Percentiles rank a stretch among this genome's conserved stretches.
Conservation (phyloP, 2,113 vertebrate species). For the Pelvicachromis taeniatus region DNA sequence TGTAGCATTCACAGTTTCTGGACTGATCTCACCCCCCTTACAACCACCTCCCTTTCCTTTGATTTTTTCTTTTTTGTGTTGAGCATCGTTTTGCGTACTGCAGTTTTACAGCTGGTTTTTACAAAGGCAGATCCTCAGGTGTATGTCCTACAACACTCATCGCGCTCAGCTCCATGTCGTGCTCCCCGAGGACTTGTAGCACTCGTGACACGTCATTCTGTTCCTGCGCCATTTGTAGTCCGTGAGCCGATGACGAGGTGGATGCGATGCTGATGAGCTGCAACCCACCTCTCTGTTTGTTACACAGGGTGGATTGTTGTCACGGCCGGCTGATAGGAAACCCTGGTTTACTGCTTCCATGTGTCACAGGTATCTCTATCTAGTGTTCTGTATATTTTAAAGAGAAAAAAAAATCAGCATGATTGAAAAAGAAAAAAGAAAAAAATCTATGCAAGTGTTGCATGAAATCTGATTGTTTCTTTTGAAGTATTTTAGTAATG, state of each 20-base stretch:
- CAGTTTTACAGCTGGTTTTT: conserved; percentile 47
- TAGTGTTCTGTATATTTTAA: conserved; percentile 75
- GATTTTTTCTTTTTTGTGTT: neutral
- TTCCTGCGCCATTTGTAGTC: conserved; percentile 29
- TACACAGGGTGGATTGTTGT: conserved; percentile 1
- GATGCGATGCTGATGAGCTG: neutral
- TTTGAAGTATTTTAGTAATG: conserved; percentile 75
- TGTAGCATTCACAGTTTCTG: conserved; percentile 62
- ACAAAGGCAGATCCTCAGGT: conserved; percentile 55
- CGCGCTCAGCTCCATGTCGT: conserved; percentile 10
- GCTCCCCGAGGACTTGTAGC: conserved; percentile 58
- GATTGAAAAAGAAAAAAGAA: conserved; percentile 65
- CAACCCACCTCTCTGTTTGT: neutral
- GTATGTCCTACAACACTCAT: conserved; percentile 23
- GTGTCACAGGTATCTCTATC: conserved; percentile 68
- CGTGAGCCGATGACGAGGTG: conserved; percentile 28
- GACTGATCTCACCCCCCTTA: neutral
- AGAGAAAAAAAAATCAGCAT: conserved; percentile 67
- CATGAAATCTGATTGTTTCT: conserved; percentile 77
- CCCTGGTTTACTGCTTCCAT: conserved; percentile 62
- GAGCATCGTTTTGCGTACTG: conserved; percentile 39
- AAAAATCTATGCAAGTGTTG: conserved; percentile 82
- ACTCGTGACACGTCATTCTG: conserved; percentile 37
- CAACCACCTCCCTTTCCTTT: neutral
- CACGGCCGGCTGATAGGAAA: neutral